Conservation (phyloP, 1,140 invertebrate genomes). For the Macrotrachela quadricornifera region DNA sequence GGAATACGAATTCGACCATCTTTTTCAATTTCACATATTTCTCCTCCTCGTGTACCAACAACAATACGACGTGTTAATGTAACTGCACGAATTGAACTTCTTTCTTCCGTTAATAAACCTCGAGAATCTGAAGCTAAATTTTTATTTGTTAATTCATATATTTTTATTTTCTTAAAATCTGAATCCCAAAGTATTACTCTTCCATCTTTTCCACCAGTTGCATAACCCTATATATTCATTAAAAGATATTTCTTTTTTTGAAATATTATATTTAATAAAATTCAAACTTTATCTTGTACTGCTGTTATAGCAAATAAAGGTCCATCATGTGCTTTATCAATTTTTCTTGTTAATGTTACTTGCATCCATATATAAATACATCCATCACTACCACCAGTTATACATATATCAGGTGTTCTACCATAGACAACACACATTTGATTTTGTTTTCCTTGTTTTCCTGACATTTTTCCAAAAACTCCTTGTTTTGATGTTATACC, state of each 20-base stretch:
- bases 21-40: constrained; percentile 28
- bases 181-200: constrained; percentile 27
- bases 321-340: constrained; percentile 26
- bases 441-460: constrained; percentile 15
- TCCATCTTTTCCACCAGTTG: constrained; percentile 32
- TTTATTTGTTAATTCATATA: constrained; percentile 21
- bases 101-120: constrained; percentile 19
- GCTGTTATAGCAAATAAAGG: constrained; percentile 30
- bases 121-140: constrained; percentile 15
- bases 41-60: constrained; percentile 23
- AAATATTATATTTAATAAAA: neutral
- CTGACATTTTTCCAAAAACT: constrained; percentile 19
- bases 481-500: constrained; percentile 29
- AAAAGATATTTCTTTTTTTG: neutral
- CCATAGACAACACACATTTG: constrained; percentile 28
- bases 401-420: constrained; percentile 20
- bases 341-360: constrained; percentile 16
- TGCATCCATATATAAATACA: constrained; percentile 27
- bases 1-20: constrained; percentile 23
- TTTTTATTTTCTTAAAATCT: constrained; percentile 24
- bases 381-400: constrained; percentile 26
- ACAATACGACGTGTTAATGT: constrained; percentile 27
- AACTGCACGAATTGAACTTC: constrained; percentile 22
- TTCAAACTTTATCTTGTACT: constrained; percentile 19
- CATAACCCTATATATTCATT: constrained; percentile 21